These are phyloP conservation scores for Frankliniella fusca DNA, from an alignment of 2,888 invertebrate species.

Conservation along the genomic window DNA sequence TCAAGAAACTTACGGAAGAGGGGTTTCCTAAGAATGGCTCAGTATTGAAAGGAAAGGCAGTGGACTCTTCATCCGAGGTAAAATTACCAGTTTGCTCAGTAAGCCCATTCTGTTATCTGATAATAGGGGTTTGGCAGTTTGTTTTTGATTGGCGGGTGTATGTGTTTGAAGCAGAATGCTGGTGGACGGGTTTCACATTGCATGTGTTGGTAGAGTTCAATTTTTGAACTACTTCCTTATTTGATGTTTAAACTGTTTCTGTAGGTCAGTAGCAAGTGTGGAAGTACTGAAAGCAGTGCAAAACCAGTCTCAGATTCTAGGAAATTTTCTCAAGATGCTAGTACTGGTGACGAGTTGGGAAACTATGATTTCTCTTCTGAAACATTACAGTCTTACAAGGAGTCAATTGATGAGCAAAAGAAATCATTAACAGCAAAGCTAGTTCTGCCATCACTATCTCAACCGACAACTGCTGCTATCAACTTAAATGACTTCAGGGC, in stretches of 20 bases:
- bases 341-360: too few relatives aligned
- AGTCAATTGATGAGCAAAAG: background rate
- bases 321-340: background rate
- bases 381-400: background rate
- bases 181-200: background rate
- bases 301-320: background rate
- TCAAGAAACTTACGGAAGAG: too few relatives aligned
- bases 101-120: background rate
- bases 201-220: background rate
- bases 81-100: background rate
- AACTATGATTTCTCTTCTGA: background rate
- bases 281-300: background rate
- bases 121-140: background rate
- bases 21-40: too few relatives aligned
- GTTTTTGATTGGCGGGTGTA: background rate
- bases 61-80: background rate
- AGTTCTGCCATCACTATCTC: conserved; percentile 1
- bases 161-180: background rate
- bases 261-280: background rate
- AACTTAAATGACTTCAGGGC: conserved; percentile 61
- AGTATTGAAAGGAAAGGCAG: background rate
- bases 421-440: conserved; percentile 22
- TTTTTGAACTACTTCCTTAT: background rate
- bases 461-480: conserved; percentile 9
- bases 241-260: background rate